Base-by-base conservation (phyloP, 2,113 vertebrate species). In the Nycticebus coucang region DNA sequence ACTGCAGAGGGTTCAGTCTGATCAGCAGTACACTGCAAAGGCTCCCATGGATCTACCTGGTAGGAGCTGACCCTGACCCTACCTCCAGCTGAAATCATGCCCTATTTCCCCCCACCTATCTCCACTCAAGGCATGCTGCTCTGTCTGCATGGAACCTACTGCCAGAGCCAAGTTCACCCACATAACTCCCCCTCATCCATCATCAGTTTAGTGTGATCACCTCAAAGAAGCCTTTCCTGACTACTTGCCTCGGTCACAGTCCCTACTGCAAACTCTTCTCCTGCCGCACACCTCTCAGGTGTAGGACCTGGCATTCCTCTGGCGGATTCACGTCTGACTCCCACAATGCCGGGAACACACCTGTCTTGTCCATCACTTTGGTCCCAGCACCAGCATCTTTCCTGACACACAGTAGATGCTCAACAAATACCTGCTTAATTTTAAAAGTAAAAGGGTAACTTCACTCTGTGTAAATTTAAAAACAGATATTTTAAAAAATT, bases 391-490 rank as follows among this genome's bases (percentile, higher is more conserved):
- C n/a, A 24, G 24, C 2, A n/a, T 45, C 35, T 17, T 41, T 59
- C 69, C 82, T 37, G 64, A 60, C 17, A 69, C 26, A 26, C 13
- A 50, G 41, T 5, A 82, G 18, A 96, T 28, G 7, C 21, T 91
- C n/a, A 74, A 62, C 62, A 77, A 80, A 35, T 41, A 89, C n/a
- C 30, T 68, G 50, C n/a, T 68, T 35, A 69, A 69, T 81, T 94
- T 94, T 77, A 41, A 95, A 94, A 93, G 19, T 78, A 57, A 94
- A 84, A 92, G 41, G 87, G 37, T 33, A 78, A 80, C 19, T 72
- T 87, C 82, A 53, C 60, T 74, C 19, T 45, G 15, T 71, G 24
- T 33, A 80, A 81, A 77, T 82, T 93, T 69, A 10, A 66, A 72
- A 78, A 87, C 72, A 91, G 88, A 66, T 66, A 82, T 77, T 74